A percentile compares a stretch with the other conserved stretches of the same genome.
Conservation (phyloP, 2,113 vertebrate genomes). For the Tautogolabrus adspersus region DNA sequence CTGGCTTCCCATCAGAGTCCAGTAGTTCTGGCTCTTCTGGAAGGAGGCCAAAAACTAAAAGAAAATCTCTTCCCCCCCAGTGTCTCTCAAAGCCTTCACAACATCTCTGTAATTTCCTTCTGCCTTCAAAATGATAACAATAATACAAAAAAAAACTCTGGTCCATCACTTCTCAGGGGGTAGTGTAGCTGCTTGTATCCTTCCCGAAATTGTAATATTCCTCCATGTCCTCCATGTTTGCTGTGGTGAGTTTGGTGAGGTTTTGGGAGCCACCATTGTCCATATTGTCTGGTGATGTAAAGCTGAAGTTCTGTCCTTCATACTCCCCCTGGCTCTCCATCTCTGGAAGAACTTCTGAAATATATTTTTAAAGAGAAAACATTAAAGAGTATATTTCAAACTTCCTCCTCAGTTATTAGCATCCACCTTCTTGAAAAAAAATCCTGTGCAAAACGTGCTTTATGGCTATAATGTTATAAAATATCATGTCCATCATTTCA, state of each 20-base stretch:
- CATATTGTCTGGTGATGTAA: constrained; percentile 82
- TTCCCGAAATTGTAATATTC: constrained; percentile 92
- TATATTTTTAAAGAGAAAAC: constrained; percentile 8
- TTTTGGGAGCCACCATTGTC: constrained; percentile 85
- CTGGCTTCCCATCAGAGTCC: constrained; percentile 53
- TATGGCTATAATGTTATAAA: too few relatives aligned
- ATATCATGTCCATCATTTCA: too few relatives aligned
- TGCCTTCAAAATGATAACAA: constrained; percentile 15
- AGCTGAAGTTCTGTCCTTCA: constrained; percentile 91
- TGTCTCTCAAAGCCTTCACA: constrained; percentile 58
- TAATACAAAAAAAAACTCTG: constrained; percentile 1
- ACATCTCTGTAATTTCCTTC: constrained; percentile 47
- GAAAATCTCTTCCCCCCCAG: constrained; percentile 48
- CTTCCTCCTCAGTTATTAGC: neutral
- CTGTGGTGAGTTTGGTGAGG: constrained; percentile 88
- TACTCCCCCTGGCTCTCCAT: constrained; percentile 91
- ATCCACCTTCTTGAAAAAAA: too few relatives aligned
- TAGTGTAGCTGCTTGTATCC: constrained; percentile 81
- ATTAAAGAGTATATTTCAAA: neutral
- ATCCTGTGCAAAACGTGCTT: too few relatives aligned
- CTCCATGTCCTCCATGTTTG: constrained; percentile 95
- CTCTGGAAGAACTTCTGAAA: constrained; percentile 88
- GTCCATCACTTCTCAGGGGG: constrained; percentile 71
- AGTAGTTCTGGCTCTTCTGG: constrained; percentile 60
- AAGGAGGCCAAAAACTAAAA: constrained; percentile 57